phyloP scores from a whole-genome alignment of 1,140 invertebrate genomes.

The Drosophila arizonae region DNA sequence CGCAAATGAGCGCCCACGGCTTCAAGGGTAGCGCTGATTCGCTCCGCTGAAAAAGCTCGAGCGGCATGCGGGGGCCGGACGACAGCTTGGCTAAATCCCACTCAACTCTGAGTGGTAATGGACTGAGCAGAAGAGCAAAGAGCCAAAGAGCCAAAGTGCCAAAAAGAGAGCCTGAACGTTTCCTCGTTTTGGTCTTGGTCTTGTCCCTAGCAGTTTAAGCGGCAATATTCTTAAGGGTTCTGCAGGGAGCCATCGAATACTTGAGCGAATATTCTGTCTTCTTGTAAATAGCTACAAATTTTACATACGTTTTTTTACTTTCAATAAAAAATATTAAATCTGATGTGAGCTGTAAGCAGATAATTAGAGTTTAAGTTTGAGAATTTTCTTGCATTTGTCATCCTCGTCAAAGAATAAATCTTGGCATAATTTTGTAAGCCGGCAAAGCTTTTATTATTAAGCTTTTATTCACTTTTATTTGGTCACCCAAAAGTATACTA shows the following conservation, averaged over 20 bases:
- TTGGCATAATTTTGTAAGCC: too few relatives aligned
- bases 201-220: conserved; percentile 3
- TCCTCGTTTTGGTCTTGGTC: conserved; percentile 12
- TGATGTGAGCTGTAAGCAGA: too few relatives aligned
- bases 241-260: neutral
- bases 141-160: too few relatives aligned
- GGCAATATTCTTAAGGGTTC: conserved; percentile 15
- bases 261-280: neutral
- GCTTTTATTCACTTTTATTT: too few relatives aligned
- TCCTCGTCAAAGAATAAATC: too few relatives aligned
- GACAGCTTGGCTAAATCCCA: conserved; percentile 22
- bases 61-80: neutral
- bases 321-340: too few relatives aligned
- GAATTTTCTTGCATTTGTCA: too few relatives aligned
- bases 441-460: too few relatives aligned
- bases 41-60: conserved; percentile 31
- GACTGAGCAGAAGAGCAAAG: neutral
- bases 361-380: too few relatives aligned
- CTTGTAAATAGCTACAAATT: neutral
- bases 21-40: conserved; percentile 36
- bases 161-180: neutral
- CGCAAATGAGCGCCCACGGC: conserved; percentile 28
- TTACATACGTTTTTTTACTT: neutral
- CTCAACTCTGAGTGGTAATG: conserved; percentile 17
- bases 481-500: too few relatives aligned